A percentile compares a stretch with the other conserved stretches of the same genome.
Evolutionary conservation across 2,113 vertebrate species (phyloP).

Genomic region (Myiopsitta monachus): DNA sequence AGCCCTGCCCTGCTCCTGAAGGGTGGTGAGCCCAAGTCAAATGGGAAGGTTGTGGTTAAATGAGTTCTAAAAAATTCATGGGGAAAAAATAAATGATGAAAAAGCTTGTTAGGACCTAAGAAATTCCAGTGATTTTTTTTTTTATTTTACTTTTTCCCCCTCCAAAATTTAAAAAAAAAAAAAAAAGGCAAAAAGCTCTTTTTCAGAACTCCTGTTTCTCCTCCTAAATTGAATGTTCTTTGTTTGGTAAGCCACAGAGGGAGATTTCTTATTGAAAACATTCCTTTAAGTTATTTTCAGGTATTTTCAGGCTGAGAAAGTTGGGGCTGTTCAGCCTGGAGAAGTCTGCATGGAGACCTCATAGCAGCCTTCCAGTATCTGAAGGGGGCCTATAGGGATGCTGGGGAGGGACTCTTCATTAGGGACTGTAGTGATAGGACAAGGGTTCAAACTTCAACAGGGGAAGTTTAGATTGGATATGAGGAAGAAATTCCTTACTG

Average conservation of each 20-base stretch:
- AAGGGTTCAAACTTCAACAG: too few relatives aligned
- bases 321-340: too few relatives aligned
- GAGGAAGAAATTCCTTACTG: too few relatives aligned
- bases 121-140: background rate
- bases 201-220: background rate
- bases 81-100: background rate
- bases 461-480: too few relatives aligned
- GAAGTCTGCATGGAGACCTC: too few relatives aligned
- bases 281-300: background rate
- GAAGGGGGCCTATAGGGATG: too few relatives aligned
- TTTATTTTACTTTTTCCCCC: too few relatives aligned
- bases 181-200: background rate
- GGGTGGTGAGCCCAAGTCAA: background rate
- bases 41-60: background rate
- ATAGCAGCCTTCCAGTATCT: too few relatives aligned
- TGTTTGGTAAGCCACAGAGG: background rate
- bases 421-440: too few relatives aligned
- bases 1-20: background rate
- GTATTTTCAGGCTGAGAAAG: too few relatives aligned
- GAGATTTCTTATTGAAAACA: background rate
- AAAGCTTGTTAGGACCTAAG: background rate
- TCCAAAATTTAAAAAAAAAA: background rate
- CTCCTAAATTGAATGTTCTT: background rate
- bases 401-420: too few relatives aligned
- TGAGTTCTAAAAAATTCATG: rapidly evolving